Evolutionary conservation across 2,888 invertebrate genomes (phyloP), one percentile per base, ranked within the genome.

Genomic region (Cancer borealis): DNA sequence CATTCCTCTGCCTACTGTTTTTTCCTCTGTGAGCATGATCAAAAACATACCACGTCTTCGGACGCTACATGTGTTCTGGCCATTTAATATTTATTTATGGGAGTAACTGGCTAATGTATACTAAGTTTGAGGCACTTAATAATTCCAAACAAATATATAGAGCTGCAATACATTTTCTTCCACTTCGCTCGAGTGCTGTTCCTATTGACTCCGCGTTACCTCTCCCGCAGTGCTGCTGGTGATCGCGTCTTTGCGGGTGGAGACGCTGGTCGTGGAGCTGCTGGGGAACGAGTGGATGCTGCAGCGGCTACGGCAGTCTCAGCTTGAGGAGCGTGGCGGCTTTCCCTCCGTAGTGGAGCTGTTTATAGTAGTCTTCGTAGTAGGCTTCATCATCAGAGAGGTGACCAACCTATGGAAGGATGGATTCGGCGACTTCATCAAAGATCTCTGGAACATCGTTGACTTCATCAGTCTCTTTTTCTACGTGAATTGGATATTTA

Each of bases 381-480:
- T 96, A 98, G 98, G 98, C 49, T 98, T 99, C 96, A 98, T 99
- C 96, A 98, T 98, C 98, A 98, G 99, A 96, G 99, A 99, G 97
- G 98, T 98, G 3, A 98, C 98, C 96, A 98, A 99, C 96, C 98
- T 99, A 95, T 99, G 98, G 97, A 97, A 98, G 45, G 98, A 98
- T 96, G 99, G 99, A n/a, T 97, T 99, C 91, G 97, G 97, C 79
- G 98, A 98, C 0, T 99, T 99, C 96, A 97, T 99, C 49, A 97
- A 98, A 54, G 98, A 99, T 96, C 98, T 99, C 97, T 99, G 99
- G 99, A 99, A 99, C 97, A 98, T 99, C 96, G 98, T 99, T 92
- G 99, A 99, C 97, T 99, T 99, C 96, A 98, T 98, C 6, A 97
- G 99, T 88, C 99, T 99, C 97, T 97, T 98, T 0, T 97, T 99